Percentiles rank a stretch among this genome's conserved stretches.
Evolutionary conservation across 2,888 invertebrate genomes (phyloP).

Genomic region (Eilema depressum): DNA sequence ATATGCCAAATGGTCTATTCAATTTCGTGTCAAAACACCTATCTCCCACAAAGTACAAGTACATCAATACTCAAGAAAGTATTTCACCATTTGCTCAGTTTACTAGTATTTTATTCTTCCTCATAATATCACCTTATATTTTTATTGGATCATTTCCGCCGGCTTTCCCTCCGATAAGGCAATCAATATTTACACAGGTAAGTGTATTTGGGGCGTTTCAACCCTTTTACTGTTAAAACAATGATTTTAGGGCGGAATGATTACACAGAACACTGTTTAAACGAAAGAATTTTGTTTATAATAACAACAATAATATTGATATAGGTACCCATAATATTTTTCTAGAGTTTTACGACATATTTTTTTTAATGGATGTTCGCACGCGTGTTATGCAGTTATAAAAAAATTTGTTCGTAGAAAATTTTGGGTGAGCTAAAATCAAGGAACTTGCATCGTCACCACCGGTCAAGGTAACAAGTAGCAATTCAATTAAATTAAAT

Average conservation of each 20-base stretch:
- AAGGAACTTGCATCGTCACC: no score
- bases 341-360: no score
- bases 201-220: constrained; percentile 37
- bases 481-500: no score
- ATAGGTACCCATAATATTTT: neutral
- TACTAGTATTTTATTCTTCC: constrained; percentile 35
- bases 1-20: neutral
- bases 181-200: constrained; percentile 40
- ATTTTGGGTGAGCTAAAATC: no score
- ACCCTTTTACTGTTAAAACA: constrained; percentile 37
- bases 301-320: neutral
- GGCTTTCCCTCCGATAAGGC: constrained; percentile 25
- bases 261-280: constrained; percentile 3
- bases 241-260: constrained; percentile 25
- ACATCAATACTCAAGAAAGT: constrained; percentile 19
- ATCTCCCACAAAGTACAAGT: constrained; percentile 3
- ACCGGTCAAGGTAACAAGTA: no score
- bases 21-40: neutral
- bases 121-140: constrained; percentile 43
- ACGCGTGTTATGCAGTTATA: no score
- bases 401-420: no score
- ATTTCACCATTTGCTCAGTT: constrained; percentile 12
- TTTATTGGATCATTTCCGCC: constrained; percentile 32
- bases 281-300: neutral
- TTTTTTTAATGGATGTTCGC: no score